Conservation (phyloP, 2,797 vertebrate species). For the Macropus fuliginosus region DNA sequence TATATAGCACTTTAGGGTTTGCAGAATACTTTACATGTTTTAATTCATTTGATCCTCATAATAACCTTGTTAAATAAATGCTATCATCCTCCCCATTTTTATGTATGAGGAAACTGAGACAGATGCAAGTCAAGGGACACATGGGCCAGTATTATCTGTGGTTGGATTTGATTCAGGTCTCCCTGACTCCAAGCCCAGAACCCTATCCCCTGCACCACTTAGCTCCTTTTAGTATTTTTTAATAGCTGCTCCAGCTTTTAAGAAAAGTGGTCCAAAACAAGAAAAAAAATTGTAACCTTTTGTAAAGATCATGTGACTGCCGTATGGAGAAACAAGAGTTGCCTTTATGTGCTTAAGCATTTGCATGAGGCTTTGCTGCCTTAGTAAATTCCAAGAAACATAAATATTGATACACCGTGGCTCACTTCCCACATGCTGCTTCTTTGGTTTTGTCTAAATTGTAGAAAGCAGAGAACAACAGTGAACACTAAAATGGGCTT, state of each 20-base stretch:
- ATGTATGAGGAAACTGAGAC: not conserved
- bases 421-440: slow-evolving; percentile 68
- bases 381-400: slow-evolving; percentile 64
- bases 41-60: not conserved
- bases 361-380: slow-evolving; percentile 63
- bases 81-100: not conserved
- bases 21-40: not conserved
- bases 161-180: not conserved
- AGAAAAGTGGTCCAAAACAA: slow-evolving; percentile 29
- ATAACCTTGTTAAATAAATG: not conserved
- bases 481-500: slow-evolving; percentile 40
- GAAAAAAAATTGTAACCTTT: slow-evolving; percentile 51
- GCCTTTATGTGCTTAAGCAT: slow-evolving; percentile 49
- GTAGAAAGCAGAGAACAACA: slow-evolving; percentile 59
- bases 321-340: slow-evolving; percentile 47
- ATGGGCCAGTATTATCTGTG: not conserved
- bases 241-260: slow-evolving; percentile 58
- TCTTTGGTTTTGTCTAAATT: slow-evolving; percentile 71
- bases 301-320: slow-evolving; percentile 40
- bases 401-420: slow-evolving; percentile 72
- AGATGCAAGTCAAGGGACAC: not conserved
- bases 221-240: slow-evolving; percentile 11
- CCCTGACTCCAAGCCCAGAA: not conserved
- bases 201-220: not conserved
- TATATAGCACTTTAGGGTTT: not conserved